phyloP scores from a whole-genome alignment of 2,797 vertebrate genomes.

The Pampus argenteus region DNA sequence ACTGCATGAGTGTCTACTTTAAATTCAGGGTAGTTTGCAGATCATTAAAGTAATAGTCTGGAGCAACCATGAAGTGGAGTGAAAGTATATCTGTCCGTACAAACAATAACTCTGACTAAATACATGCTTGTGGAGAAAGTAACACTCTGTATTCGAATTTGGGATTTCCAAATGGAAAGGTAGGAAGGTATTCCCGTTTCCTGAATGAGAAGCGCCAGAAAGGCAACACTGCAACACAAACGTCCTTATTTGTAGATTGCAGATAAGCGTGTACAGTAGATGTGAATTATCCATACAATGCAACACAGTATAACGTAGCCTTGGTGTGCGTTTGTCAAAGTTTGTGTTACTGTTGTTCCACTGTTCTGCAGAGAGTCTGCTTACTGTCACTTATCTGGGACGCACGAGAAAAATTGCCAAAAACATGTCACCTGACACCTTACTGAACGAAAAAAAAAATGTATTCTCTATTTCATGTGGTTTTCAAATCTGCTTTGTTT shows the following conservation, averaged over 20 bases:
- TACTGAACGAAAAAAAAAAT: too few species aligned
- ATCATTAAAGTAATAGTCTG: constrained; percentile 64
- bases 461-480: not conserved
- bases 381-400: not conserved
- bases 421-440: not conserved
- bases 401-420: not conserved
- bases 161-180: constrained; percentile 14
- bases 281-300: not conserved
- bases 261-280: not conserved
- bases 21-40: constrained; percentile 60
- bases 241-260: not conserved
- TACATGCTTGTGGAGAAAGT: constrained; percentile 27
- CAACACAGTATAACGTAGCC: not conserved
- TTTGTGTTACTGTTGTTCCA: not conserved
- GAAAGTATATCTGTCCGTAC: constrained; percentile 33
- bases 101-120: constrained; percentile 34
- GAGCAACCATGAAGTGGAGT: constrained; percentile 22
- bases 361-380: not conserved
- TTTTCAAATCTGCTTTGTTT: too few species aligned
- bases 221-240: not conserved
- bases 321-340: not conserved
- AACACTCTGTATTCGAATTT: constrained; percentile 8
- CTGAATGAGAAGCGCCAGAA: not conserved
- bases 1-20: constrained; percentile 39
- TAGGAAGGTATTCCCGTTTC: not conserved